Evolutionary conservation across 2,888 invertebrate species (phyloP).

Genomic region (Erebia ligea): DNA sequence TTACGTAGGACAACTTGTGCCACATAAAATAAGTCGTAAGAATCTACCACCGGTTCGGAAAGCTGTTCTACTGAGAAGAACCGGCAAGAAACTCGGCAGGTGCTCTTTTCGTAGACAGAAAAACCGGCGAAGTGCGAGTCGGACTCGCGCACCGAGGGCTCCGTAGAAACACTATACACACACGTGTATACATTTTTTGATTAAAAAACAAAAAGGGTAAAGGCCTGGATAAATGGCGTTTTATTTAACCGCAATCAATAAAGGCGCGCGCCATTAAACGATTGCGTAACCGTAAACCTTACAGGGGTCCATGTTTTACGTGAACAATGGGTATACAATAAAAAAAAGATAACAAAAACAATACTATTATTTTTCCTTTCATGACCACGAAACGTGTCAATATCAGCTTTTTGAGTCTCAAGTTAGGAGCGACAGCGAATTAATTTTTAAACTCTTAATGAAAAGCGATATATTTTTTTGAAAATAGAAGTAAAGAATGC

Average conservation of each 20-base stretch:
- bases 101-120: too few relatives aligned
- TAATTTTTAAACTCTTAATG: not conserved
- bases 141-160: too few relatives aligned
- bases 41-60: too few relatives aligned
- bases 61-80: too few relatives aligned
- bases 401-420: constrained; percentile 19
- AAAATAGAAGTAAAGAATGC: too few relatives aligned
- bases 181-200: not conserved
- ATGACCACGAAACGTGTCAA: constrained; percentile 29
- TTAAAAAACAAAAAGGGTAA: not conserved
- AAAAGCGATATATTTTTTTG: too few relatives aligned
- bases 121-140: too few relatives aligned
- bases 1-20: too few relatives aligned
- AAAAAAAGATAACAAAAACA: constrained; percentile 23
- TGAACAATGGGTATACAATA: constrained; percentile 15
- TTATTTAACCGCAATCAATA: constrained; percentile 9
- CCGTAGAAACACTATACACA: too few relatives aligned
- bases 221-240: too few relatives aligned
- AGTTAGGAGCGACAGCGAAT: constrained; percentile 37
- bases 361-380: constrained; percentile 39
- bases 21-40: too few relatives aligned
- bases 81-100: too few relatives aligned
- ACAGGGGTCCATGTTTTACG: constrained; percentile 28
- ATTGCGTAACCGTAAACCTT: constrained; percentile 30
- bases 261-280: constrained; percentile 23